These are phyloP conservation scores for Spea multiplicata DNA, from an alignment of 2,113 vertebrate genomes.

Conservation along the genomic window DNA sequence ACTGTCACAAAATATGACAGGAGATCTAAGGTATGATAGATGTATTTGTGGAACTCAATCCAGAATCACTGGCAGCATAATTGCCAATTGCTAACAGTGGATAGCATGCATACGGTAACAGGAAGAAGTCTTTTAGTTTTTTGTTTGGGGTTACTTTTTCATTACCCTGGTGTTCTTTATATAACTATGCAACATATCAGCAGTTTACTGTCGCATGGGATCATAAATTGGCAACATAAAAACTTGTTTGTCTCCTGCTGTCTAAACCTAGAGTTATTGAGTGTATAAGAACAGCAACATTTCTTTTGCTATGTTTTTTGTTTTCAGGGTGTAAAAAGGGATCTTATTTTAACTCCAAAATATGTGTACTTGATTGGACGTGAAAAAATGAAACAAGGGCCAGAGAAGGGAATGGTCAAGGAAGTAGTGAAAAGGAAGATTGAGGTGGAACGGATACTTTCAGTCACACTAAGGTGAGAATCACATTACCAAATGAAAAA, in stretches of 20 bases:
- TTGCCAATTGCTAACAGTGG: no score
- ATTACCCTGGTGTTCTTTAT: no score
- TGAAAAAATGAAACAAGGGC: constrained; percentile 92
- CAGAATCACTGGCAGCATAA: not conserved
- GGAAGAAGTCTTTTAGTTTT: no score
- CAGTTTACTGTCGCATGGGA: no score
- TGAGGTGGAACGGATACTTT: constrained; percentile 86
- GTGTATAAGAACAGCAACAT: no score
- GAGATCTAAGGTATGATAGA: constrained; percentile 81
- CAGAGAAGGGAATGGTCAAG: constrained; percentile 89
- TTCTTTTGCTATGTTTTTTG: not conserved
- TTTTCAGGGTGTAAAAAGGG: constrained; percentile 85
- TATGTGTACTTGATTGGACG: constrained; percentile 90
- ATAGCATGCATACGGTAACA: no score
- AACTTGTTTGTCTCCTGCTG: no score
- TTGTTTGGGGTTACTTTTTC: no score
- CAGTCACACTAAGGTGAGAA: constrained; percentile 85
- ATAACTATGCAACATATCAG: no score
- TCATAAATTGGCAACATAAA: no score
- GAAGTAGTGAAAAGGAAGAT: constrained; percentile 90
- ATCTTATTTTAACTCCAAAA: constrained; percentile 90
- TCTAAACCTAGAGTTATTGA: no score
- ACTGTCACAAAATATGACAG: constrained; percentile 91
- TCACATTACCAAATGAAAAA: no score
- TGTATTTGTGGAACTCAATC: not conserved